phyloP scores from a whole-genome alignment of 1,140 invertebrate species.

The Phocides pigmalion region DNA sequence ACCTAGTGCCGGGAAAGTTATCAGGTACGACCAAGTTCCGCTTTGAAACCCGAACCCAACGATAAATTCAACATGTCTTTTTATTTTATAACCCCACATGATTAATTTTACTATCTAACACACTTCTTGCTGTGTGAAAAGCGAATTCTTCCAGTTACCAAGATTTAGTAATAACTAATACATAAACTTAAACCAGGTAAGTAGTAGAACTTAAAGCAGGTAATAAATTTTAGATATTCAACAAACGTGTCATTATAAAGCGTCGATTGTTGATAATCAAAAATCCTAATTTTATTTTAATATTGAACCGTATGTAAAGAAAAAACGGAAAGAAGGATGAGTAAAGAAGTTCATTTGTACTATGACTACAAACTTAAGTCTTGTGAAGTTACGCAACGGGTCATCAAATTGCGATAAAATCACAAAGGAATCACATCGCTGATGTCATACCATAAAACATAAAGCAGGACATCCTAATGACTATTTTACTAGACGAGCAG shows the following conservation, averaged over 20 bases:
- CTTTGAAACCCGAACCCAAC: conserved; percentile 52
- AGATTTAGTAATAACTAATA: not conserved
- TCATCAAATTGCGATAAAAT: conserved; percentile 55
- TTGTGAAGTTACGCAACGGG: conserved; percentile 31
- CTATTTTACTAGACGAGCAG: conserved; percentile 46
- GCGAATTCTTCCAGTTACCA: not conserved
- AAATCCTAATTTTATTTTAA: not conserved
- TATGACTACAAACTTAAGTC: conserved; percentile 9
- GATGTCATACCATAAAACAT: conserved; percentile 55
- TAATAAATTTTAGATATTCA: too few species aligned
- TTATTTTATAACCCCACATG: not conserved
- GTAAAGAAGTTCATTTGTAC: not conserved
- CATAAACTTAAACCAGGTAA: too few species aligned
- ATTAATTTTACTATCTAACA: not conserved
- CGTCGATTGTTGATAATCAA: too few species aligned
- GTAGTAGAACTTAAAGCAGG: too few species aligned
- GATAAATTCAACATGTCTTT: conserved; percentile 29
- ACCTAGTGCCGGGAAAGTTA: conserved; percentile 81
- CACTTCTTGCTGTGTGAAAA: not conserved
- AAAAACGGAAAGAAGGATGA: not conserved
- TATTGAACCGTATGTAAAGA: not conserved
- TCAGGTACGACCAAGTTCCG: conserved; percentile 71
- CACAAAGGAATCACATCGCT: conserved; percentile 52
- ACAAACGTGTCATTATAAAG: too few species aligned
- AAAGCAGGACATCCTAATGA: conserved; percentile 61